Conservation (phyloP, 2,113 vertebrate genomes). For the Pterocles burchelli region DNA sequence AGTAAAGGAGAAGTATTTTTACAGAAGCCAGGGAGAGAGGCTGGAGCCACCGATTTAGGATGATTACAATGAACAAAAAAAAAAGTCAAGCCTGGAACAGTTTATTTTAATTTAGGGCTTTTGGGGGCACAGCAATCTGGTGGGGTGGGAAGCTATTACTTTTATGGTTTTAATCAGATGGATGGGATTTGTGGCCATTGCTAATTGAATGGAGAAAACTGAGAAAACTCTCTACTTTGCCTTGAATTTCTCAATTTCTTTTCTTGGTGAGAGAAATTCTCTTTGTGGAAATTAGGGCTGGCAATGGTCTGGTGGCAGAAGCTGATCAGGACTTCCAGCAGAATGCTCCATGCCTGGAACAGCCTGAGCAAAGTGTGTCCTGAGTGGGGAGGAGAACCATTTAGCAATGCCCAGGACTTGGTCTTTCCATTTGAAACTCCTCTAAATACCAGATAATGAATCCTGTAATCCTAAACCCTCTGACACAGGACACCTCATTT, state of each 20-base stretch:
- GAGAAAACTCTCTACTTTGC: neutral
- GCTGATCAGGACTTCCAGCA: neutral
- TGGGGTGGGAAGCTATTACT: conserved; percentile 17
- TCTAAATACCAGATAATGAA: neutral
- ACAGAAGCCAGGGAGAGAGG: conserved; percentile 29
- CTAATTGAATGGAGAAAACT: neutral
- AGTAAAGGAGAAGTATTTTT: conserved; percentile 50
- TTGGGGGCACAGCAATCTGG: neutral
- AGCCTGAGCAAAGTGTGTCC: neutral
- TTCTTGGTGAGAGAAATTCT: neutral
- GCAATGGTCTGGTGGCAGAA: no score
- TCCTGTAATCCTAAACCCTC: neutral
- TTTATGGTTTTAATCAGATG: conserved; percentile 23
- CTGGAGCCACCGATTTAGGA: conserved; percentile 23
- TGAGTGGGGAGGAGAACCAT: neutral
- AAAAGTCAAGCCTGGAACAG: conserved; percentile 5
- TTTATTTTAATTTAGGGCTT: conserved; percentile 40
- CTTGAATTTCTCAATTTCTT: neutral
- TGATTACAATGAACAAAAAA: conserved; percentile 45
- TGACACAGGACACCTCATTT: neutral
- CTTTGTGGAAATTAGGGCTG: no score
- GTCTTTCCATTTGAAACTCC: neutral
- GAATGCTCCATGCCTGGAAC: neutral
- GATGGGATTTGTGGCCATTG: neutral
- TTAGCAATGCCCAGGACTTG: neutral